Evolutionary conservation across 2,888 invertebrate species (phyloP), one percentile per base, ranked within the genome.

Genomic region (Pyrrhosoma nymphula): DNA sequence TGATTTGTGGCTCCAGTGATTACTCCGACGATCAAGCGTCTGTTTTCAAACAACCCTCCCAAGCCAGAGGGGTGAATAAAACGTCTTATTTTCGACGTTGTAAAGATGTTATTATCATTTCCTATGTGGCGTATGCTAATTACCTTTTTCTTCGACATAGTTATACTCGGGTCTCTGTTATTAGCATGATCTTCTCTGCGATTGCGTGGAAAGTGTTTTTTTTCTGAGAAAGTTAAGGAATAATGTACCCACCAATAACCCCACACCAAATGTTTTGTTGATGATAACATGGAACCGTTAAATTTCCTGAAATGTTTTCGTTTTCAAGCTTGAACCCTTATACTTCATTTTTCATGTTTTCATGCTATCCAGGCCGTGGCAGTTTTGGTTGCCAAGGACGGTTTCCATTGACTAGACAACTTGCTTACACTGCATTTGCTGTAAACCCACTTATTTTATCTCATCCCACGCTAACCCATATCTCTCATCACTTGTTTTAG

Each of bases 1-100:
- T 82, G 75, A 82, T 82, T 82, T 82, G 75, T 35, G 75, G 35
- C 75, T 82, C 75, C 75, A 82, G 75, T 82, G 75, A 82, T 82
- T 82, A 82, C 35, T 82, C 75, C 30, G 75, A 35, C 75, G 75
- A 82, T 82, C 75, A 82, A 82, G 75, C 75, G 75, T 30, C 75
- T 82, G 75, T 82, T 82, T 82, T 82, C 35, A 12, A 82, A 82
- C 16, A 35, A 30, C 75, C 35, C 75, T 82, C 75, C 16, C 30
- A 14, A 4, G 12, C 0, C 3, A 0, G 35, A 10, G 35, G 35
- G 12, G 60, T 16, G 12, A 20, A 60, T 60, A 82, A 82, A 82
- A 82, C 30, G 6, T 35, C 35, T 82, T 82, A 1, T 35, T 82
- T 35, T 30, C 75, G 75, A 30, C 35, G 4, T 0, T 14, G 30